Percentiles rank a stretch among this genome's conserved stretches.
These are phyloP conservation scores for Habropoda laboriosa DNA, from an alignment of 1,140 invertebrate species.

Conservation along the genomic window DNA sequence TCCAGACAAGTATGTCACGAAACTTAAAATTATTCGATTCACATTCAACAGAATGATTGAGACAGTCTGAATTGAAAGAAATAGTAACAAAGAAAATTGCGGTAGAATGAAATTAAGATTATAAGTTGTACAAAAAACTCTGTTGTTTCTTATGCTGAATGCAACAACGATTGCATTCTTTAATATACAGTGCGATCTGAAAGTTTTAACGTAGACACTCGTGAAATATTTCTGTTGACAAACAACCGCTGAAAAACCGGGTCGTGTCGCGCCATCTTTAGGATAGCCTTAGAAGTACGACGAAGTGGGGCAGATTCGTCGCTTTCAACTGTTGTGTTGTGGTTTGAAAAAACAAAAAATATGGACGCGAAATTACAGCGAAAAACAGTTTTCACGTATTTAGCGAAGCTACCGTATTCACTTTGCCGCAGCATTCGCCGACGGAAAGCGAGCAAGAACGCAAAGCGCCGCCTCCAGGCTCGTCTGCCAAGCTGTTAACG, in stretches of 20 bases:
- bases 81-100: not conserved
- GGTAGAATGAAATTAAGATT: not conserved
- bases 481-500: conserved; percentile 78
- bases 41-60: too few species aligned
- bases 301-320: conserved; percentile 46
- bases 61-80: not conserved
- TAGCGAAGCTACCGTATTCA: not conserved
- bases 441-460: conserved; percentile 38
- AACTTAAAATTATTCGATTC: not conserved
- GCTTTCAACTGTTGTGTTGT: conserved; percentile 33
- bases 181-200: not conserved
- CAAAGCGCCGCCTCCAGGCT: conserved; percentile 73
- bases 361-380: conserved; percentile 47
- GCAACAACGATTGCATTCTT: too few species aligned
- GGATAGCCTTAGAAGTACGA: not conserved
- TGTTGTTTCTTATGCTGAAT: not conserved
- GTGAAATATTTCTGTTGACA: conserved; percentile 63
- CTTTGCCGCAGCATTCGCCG: conserved; percentile 12
- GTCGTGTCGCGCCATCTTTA: conserved; percentile 62
- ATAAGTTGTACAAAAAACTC: not conserved
- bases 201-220: not conserved
- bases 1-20: too few species aligned
- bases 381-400: conserved; percentile 35
- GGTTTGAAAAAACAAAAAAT: conserved; percentile 27
- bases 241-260: conserved; percentile 53